Percentiles rank a stretch among this genome's conserved stretches.
Conservation (phyloP, 2,888 invertebrate species). For the Copidosoma aretas region DNA sequence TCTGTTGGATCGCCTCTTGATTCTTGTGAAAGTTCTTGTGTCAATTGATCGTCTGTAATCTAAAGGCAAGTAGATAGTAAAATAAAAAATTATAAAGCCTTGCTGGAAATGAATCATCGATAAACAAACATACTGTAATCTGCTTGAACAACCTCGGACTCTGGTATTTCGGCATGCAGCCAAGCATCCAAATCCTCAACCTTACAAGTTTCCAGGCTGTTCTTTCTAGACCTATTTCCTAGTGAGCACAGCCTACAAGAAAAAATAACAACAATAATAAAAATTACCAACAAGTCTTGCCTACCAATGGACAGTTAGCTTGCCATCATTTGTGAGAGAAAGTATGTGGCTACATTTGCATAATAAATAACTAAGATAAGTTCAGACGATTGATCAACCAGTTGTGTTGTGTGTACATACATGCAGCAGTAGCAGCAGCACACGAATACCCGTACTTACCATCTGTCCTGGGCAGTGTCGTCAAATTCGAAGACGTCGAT, state of each 20-base stretch:
- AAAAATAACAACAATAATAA: background rate
- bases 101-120: background rate
- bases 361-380: background rate
- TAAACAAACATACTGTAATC: constrained; percentile 21
- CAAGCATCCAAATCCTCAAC: constrained; percentile 37
- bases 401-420: no score
- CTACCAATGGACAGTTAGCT: no score
- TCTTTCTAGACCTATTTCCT: constrained; percentile 23
- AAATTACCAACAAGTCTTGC: background rate
- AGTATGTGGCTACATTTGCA: no score
- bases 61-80: constrained; percentile 29
- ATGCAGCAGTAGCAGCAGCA: no score
- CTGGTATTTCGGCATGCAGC: constrained; percentile 33
- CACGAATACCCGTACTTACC: constrained; percentile 28
- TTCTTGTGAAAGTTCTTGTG: constrained; percentile 74
- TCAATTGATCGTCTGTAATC: constrained; percentile 64
- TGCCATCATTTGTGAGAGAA: no score
- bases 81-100: background rate
- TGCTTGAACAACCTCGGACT: constrained; percentile 16
- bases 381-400: no score
- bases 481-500: constrained; percentile 39
- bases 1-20: constrained; percentile 66
- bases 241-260: constrained; percentile 35
- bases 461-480: constrained; percentile 36
- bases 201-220: constrained; percentile 19